Percentiles rank a stretch among this genome's conserved stretches.
Conservation (phyloP, 2,113 vertebrate species). For the Ellobius talpinus region DNA sequence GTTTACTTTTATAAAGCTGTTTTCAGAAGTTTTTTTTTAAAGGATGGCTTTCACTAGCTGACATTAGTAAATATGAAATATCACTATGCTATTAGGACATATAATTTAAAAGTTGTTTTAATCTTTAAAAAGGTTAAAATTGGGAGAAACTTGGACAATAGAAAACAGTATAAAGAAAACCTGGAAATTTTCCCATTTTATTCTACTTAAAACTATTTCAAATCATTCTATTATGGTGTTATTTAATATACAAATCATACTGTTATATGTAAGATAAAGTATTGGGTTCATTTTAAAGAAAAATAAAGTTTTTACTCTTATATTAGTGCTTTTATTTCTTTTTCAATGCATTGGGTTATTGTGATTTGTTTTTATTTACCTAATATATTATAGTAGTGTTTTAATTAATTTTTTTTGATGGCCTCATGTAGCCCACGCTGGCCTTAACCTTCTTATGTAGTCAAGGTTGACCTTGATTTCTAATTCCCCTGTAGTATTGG, state of each 20-base stretch:
- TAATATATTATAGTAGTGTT: not conserved
- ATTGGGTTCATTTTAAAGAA: not conserved
- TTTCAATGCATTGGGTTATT: not conserved
- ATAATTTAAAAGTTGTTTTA: not conserved
- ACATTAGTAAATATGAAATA: constrained; percentile 10
- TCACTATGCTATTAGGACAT: not conserved
- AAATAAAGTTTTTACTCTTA: not conserved
- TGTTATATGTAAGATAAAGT: not conserved
- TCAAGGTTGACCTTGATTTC: not conserved
- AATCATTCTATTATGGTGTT: not conserved
- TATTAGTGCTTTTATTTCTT: constrained; percentile 12
- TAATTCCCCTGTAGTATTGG: not conserved
- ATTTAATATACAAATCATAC: not conserved
- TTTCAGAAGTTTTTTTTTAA: constrained; percentile 41
- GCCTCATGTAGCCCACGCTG: not conserved
- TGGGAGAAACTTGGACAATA: not conserved
- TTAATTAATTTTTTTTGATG: not conserved
- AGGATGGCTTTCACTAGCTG: constrained; percentile 21
- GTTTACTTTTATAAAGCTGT: constrained; percentile 62
- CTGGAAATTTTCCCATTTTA: not conserved
- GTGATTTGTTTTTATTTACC: not conserved
- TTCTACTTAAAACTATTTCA: not conserved
- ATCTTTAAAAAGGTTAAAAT: not conserved
- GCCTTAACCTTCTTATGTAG: not conserved
- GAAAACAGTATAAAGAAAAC: constrained; percentile 14